phyloP scores from a whole-genome alignment of 2,113 vertebrate genomes.

The Cryptomyrus ogoouensis region DNA sequence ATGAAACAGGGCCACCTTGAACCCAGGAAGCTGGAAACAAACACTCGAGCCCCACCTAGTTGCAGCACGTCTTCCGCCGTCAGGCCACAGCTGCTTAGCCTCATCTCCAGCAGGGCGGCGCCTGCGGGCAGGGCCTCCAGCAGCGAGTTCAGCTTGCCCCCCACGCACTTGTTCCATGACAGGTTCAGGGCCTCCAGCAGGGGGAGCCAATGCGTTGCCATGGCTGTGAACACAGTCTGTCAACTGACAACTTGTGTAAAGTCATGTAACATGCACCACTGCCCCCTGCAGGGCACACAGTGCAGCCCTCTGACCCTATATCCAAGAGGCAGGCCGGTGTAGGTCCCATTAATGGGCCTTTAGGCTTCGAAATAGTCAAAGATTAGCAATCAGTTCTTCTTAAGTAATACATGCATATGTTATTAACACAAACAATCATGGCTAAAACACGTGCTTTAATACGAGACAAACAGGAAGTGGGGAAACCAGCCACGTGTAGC shows the following conservation, averaged over 20 bases:
- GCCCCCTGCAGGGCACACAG: neutral
- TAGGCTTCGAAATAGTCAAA: neutral
- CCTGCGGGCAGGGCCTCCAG: slow-evolving; percentile 61
- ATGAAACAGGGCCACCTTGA: neutral
- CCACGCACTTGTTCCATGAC: slow-evolving; percentile 85
- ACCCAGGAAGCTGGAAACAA: neutral
- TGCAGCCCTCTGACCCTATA: neutral
- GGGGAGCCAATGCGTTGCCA: slow-evolving; percentile 59
- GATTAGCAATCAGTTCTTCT: neutral
- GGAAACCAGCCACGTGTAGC: neutral
- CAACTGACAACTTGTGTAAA: slow-evolving; percentile 7
- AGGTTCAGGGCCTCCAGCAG: slow-evolving; percentile 69
- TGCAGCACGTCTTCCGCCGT: slow-evolving; percentile 63
- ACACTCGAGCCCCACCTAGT: slow-evolving; percentile 60
- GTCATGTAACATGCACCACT: neutral
- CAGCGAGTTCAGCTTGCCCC: slow-evolving; percentile 69
- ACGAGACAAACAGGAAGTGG: neutral
- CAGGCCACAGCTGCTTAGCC: slow-evolving; percentile 82
- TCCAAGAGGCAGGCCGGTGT: neutral
- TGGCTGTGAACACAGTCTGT: slow-evolving; percentile 53
- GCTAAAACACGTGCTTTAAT: neutral
- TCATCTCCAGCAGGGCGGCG: slow-evolving; percentile 61
- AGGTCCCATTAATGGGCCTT: neutral
- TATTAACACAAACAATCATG: neutral
- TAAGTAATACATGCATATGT: neutral